Evolutionary conservation across 1,140 invertebrate genomes (phyloP).

Genomic region (Drosophila seguyi): DNA sequence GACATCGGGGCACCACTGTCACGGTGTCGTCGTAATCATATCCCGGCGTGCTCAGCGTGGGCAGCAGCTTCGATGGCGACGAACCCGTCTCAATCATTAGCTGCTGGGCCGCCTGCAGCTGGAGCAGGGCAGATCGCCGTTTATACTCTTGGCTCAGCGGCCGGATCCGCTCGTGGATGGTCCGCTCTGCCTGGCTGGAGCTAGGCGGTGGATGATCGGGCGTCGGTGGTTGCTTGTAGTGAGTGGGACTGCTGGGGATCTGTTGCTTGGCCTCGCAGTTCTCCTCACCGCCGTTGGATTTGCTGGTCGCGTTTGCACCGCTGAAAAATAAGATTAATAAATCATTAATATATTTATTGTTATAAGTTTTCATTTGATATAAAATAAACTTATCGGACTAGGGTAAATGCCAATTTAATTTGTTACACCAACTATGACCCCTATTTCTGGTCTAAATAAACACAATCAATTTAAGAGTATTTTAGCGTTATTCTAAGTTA

Average conservation of each 20-base stretch:
- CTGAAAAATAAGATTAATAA: conserved; percentile 12
- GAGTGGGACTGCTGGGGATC: conserved; percentile 91
- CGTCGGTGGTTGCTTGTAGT: conserved; percentile 96
- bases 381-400: neutral
- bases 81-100: conserved; percentile 79
- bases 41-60: conserved; percentile 61
- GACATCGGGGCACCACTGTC: conserved; percentile 69
- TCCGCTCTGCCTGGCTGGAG: conserved; percentile 94
- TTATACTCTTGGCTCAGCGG: conserved; percentile 91
- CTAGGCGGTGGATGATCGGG: conserved; percentile 97
- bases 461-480: neutral
- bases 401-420: neutral
- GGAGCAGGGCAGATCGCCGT: conserved; percentile 70
- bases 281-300: conserved; percentile 54
- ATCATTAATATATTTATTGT: too few relatives aligned
- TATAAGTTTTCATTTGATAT: neutral
- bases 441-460: neutral
- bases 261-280: conserved; percentile 72
- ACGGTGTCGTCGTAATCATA: conserved; percentile 75
- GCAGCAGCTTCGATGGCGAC: conserved; percentile 71
- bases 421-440: neutral
- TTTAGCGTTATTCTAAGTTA: neutral
- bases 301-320: conserved; percentile 45
- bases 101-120: conserved; percentile 73
- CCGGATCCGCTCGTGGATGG: conserved; percentile 95